Percentiles rank a stretch among this genome's conserved stretches.
phyloP scores from a whole-genome alignment of 92 coral and sea anemone species.

The Zoanthus sansibaricus region DNA sequence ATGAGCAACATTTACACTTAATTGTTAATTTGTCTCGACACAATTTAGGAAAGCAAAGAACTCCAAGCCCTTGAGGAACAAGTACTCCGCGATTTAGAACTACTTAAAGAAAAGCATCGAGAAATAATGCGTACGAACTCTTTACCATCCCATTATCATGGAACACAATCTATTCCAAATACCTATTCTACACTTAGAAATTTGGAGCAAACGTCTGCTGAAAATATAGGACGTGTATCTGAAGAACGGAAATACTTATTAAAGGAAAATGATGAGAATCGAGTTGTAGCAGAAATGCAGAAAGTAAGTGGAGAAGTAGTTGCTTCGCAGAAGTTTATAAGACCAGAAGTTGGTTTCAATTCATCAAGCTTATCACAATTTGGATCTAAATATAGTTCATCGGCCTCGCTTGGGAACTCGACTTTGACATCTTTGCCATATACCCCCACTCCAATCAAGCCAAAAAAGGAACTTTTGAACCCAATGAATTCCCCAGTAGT shows the following conservation, averaged over 20 bases:
- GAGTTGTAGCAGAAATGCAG: background rate
- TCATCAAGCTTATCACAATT: too few species aligned
- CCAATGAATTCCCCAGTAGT: background rate
- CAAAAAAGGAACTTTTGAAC: background rate
- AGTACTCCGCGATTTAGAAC: conserved; percentile 34
- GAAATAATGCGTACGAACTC: conserved; percentile 9
- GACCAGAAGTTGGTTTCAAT: background rate
- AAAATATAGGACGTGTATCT: background rate
- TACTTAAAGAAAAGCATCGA: conserved; percentile 32
- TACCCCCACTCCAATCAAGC: conserved; percentile 27
- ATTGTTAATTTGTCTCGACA: too few species aligned
- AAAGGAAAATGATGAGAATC: background rate
- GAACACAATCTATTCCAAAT: background rate
- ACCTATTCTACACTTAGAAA: background rate
- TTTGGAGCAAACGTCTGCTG: background rate
- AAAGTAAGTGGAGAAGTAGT: background rate
- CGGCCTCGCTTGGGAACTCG: background rate
- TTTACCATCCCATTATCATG: background rate
- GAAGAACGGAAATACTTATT: background rate
- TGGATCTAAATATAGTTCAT: background rate
- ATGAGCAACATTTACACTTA: too few species aligned
- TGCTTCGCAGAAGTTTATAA: background rate
- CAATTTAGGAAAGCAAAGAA: conserved; percentile 19
- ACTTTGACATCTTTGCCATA: background rate
- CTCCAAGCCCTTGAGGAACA: conserved; percentile 42